A percentile compares a stretch with the other conserved stretches of the same genome.
Conservation (phyloP, 2,888 invertebrate species). For the Brachyopa scutellaris region DNA sequence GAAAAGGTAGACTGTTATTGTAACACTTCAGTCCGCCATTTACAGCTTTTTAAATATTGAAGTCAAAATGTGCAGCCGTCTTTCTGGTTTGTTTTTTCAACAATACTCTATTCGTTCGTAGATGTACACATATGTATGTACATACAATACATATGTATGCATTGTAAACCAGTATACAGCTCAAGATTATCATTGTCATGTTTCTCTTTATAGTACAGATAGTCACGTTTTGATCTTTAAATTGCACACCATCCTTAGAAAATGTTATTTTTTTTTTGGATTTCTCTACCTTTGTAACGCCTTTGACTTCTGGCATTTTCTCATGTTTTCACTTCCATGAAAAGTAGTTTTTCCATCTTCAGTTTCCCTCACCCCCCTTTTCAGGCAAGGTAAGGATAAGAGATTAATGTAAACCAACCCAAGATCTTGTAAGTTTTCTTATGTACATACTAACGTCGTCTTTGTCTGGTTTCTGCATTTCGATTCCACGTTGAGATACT, state of each 20-base stretch:
- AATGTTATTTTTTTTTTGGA: not conserved
- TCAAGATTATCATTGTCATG: not conserved
- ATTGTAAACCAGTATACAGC: too few species aligned
- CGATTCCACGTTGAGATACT: constrained; percentile 46
- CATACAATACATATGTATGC: too few species aligned
- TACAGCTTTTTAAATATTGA: too few species aligned
- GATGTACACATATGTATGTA: too few species aligned
- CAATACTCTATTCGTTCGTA: too few species aligned
- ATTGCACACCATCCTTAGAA: not conserved
- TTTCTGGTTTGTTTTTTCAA: too few species aligned
- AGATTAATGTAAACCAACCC: constrained; percentile 60
- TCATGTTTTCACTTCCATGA: constrained; percentile 9
- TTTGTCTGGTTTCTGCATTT: constrained; percentile 63
- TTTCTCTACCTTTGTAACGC: not conserved
- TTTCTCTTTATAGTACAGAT: not conserved
- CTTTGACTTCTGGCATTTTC: constrained; percentile 29
- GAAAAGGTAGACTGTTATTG: too few species aligned
- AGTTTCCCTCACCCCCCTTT: constrained; percentile 27
- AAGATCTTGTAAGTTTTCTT: constrained; percentile 55
- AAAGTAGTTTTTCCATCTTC: constrained; percentile 31
- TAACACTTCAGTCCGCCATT: too few species aligned
- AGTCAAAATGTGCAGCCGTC: too few species aligned
- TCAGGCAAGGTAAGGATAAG: constrained; percentile 20
- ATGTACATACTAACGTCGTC: constrained; percentile 6
- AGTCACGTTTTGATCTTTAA: constrained; percentile 7